Conservation (phyloP, 2,797 vertebrate species). For the Crenuchus spilurus region DNA sequence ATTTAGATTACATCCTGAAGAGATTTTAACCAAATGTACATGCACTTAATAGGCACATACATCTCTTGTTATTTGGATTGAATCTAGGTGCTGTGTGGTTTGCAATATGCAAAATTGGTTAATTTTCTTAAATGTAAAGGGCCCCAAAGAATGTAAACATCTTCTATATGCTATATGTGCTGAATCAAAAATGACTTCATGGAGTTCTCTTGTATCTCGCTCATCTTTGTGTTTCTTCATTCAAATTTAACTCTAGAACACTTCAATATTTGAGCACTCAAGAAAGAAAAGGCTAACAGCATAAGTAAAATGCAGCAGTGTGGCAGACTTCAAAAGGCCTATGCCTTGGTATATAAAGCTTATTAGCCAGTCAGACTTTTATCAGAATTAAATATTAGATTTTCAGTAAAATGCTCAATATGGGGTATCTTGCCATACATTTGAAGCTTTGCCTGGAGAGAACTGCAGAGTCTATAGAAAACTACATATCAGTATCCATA, state of each 20-base stretch:
- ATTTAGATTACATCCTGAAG: too few species aligned
- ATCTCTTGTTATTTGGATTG: too few species aligned
- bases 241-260: slow-evolving; percentile 22
- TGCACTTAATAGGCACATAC: too few species aligned
- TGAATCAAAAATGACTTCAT: neutral
- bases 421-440: neutral
- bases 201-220: too few species aligned
- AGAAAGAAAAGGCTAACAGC: neutral
- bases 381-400: neutral
- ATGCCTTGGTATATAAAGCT: neutral
- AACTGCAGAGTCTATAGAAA: neutral
- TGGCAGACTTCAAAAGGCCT: slow-evolving; percentile 25
- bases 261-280: slow-evolving; percentile 3
- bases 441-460: neutral
- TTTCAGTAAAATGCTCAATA: slow-evolving; percentile 1
- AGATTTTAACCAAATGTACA: too few species aligned
- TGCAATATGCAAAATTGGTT: too few species aligned
- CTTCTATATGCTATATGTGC: too few species aligned
- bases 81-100: too few species aligned
- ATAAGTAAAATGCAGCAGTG: neutral
- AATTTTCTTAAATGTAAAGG: too few species aligned
- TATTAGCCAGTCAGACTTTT: neutral
- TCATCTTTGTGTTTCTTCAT: neutral
- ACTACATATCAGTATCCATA: neutral
- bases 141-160: too few species aligned